phyloP scores from a whole-genome alignment of 1,140 invertebrate species.

The Eumeta japonica region DNA sequence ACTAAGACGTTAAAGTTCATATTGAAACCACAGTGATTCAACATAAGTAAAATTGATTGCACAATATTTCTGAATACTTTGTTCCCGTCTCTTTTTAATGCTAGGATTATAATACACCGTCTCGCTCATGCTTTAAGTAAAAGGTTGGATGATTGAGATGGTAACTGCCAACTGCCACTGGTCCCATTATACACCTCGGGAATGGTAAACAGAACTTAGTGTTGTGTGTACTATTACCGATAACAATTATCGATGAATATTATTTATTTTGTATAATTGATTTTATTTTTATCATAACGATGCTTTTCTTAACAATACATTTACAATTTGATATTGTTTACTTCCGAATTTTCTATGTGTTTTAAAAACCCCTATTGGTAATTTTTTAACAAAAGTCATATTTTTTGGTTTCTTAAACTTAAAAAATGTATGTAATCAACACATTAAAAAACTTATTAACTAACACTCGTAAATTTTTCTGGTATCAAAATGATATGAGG shows the following conservation, averaged over 20 bases:
- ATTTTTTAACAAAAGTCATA: no score
- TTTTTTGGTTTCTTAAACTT: no score
- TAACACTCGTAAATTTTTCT: no score
- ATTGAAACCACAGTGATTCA: not conserved
- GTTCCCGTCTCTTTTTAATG: constrained; percentile 17
- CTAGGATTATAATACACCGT: constrained; percentile 6
- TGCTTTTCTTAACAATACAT: not conserved
- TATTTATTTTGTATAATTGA: not conserved
- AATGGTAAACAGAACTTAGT: constrained; percentile 38
- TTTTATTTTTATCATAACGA: not conserved
- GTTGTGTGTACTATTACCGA: constrained; percentile 18
- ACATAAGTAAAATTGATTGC: constrained; percentile 27
- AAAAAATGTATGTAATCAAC: no score
- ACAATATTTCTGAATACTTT: constrained; percentile 31
- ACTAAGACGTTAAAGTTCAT: not conserved
- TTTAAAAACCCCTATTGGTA: constrained; percentile 21
- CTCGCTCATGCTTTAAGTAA: constrained; percentile 39
- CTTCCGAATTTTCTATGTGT: not conserved
- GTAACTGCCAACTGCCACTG: constrained; percentile 55
- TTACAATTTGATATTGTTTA: constrained; percentile 5
- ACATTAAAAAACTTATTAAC: no score
- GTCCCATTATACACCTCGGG: constrained; percentile 45
- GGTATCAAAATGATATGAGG: no score
- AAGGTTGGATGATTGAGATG: constrained; percentile 53
- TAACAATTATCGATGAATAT: constrained; percentile 6